These are phyloP conservation scores for Falco biarmicus DNA, from an alignment of 2,797 vertebrate species.

Conservation along the genomic window DNA sequence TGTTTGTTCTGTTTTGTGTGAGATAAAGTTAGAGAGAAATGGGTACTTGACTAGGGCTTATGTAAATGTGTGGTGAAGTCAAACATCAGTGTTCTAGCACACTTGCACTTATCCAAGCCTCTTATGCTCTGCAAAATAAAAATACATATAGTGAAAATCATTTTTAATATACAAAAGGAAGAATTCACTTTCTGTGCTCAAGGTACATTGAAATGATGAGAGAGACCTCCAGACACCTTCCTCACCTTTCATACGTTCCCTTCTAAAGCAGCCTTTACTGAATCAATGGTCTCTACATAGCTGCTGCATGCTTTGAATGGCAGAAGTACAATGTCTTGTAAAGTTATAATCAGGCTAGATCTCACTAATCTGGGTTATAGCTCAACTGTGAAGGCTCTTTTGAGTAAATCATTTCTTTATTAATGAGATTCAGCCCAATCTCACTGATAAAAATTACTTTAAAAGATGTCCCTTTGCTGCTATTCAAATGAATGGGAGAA, in stretches of 20 bases:
- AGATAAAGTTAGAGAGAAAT: constrained; percentile 21
- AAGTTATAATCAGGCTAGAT: constrained; percentile 75
- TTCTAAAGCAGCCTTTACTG: background rate
- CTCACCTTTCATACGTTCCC: background rate
- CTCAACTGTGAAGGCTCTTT: constrained; percentile 76
- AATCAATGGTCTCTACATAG: background rate
- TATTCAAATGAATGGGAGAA: constrained; percentile 80
- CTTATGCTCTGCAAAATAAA: constrained; percentile 34
- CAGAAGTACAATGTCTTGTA: constrained; percentile 56
- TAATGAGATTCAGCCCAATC: constrained; percentile 81
- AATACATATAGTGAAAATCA: background rate
- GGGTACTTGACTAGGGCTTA: background rate
- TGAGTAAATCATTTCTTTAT: constrained; percentile 80
- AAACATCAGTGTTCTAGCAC: background rate
- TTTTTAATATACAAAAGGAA: constrained; percentile 11
- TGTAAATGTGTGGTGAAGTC: constrained; percentile 26
- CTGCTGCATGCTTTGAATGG: background rate
- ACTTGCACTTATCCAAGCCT: background rate
- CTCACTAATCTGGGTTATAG: constrained; percentile 77
- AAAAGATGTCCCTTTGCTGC: constrained; percentile 81
- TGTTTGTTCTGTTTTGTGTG: background rate
- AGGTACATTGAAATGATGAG: background rate
- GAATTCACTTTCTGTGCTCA: background rate
- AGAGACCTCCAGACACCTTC: background rate
- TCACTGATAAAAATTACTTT: constrained; percentile 79